Conservation (phyloP, 2,888 invertebrate species). For the Ypsolopha scabrella region DNA sequence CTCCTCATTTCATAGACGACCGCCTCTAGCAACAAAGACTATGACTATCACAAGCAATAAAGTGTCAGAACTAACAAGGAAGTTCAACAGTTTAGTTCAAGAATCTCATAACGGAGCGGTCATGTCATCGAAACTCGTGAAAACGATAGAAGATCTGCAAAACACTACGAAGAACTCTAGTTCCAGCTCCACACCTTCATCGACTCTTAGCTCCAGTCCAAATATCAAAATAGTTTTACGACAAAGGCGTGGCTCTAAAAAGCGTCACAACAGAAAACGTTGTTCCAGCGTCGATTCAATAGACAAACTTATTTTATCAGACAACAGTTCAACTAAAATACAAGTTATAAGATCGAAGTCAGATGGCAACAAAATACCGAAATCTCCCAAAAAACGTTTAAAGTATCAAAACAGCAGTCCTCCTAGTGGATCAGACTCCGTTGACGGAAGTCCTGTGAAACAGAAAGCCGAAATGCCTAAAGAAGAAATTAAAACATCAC, state of each 20-base stretch:
- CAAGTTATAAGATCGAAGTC: conserved; percentile 57
- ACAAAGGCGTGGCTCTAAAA: conserved; percentile 53
- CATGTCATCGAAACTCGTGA: conserved; percentile 68
- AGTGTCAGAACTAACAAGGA: conserved; percentile 77
- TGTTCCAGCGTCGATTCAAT: conserved; percentile 62
- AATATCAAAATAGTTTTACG: conserved; percentile 62
- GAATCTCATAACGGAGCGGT: conserved; percentile 48
- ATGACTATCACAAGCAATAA: conserved; percentile 66
- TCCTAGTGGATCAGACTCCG: conserved; percentile 49
- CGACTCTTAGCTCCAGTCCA: conserved; percentile 56
- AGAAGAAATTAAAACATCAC: conserved; percentile 18
- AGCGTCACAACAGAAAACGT: conserved; percentile 59
- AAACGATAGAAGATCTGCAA: conserved; percentile 57
- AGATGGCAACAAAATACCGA: conserved; percentile 54
- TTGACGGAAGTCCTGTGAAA: conserved; percentile 45
- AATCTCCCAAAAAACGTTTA: conserved; percentile 48
- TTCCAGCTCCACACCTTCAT: conserved; percentile 58
- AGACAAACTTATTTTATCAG: conserved; percentile 40
- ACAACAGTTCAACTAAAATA: conserved; percentile 37
- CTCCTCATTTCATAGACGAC: conserved; percentile 50
- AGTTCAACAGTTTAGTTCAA: conserved; percentile 75
- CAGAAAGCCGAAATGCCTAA: conserved; percentile 11
- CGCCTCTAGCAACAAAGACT: conserved; percentile 48
- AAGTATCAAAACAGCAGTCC: conserved; percentile 46
- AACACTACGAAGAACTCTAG: conserved; percentile 35